These are phyloP conservation scores for Latheticus oryzae DNA, from an alignment of 2,888 invertebrate species.

Conservation along the genomic window DNA sequence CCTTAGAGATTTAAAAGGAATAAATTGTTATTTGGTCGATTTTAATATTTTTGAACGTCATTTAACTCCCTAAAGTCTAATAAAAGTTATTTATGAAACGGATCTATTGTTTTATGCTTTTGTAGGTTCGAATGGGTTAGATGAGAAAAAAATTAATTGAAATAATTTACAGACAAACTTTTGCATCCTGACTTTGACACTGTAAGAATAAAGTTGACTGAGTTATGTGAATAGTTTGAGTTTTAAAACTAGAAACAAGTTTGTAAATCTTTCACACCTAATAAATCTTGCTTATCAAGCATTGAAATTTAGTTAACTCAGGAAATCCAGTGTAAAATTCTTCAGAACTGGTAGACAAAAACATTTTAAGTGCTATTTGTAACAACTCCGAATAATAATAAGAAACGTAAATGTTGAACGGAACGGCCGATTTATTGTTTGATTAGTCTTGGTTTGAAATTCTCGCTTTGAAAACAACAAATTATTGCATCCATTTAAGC, in stretches of 20 bases:
- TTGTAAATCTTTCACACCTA: no score
- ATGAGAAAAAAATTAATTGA: no score
- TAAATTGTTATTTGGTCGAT: slow-evolving; percentile 29
- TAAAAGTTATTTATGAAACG: slow-evolving; percentile 17
- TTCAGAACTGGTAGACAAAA: no score
- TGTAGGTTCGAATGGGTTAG: no score
- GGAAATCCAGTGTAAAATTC: background rate
- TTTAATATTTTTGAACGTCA: slow-evolving; percentile 28
- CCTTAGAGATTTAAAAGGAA: slow-evolving; percentile 25
- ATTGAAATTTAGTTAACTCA: background rate
- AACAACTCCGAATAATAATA: no score
- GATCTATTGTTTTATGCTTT: slow-evolving; percentile 15
- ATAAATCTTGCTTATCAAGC: no score
- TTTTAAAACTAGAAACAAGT: no score
- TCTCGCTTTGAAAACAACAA: slow-evolving; percentile 31
- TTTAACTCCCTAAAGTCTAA: slow-evolving; percentile 3
- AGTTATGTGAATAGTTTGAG: slow-evolving; percentile 6
- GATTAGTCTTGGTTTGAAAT: slow-evolving; percentile 20
- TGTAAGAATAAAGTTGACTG: background rate
- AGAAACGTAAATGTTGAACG: no score
- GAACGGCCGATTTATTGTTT: slow-evolving; percentile 30
- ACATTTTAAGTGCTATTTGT: no score
- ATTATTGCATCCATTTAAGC: slow-evolving; percentile 39
- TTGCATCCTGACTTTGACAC: no score
- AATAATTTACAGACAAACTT: slow-evolving; percentile 13